Base-by-base conservation (phyloP, 2,797 vertebrate genomes). In the Brotula barbata region DNA sequence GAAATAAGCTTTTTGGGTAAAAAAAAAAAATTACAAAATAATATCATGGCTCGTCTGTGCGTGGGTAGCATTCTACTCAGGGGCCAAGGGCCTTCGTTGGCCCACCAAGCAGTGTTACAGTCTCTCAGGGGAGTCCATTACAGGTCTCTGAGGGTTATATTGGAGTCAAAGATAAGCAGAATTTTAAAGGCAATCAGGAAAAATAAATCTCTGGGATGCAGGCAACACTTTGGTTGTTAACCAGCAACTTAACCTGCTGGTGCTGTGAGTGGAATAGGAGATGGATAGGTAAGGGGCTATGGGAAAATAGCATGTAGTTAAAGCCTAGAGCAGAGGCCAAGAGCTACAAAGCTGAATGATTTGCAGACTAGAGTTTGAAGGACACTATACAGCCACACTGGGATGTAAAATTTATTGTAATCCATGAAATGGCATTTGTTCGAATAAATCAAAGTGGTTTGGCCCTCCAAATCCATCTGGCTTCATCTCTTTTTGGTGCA, bases 181-280 rank as follows among this genome's bases (percentile, higher is more conserved):
- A 96, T 96, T 97, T 97, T 95, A 96, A 92, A 95, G 87, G 92
- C 93, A 95, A 97, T 97, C 92, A 94, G 93, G 93, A 94, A 95
- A 95, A 95, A 92, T 92, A 92, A 82, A 89, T 84, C 81, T 85
- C 68, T 48, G 68, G 82, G 73, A 85, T 40, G 42, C 77, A 78
- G 51, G 79, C 70, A 88, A 82, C 82, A 71, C 84, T 90, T 94
- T 94, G 92, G 91, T 92, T 92, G 89, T 89, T 90, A 90, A 91
- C 87, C 84, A 84, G 77, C 84, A 88, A 87, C 82, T 91, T 91
- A 90, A 89, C 87, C 88, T 87, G 84, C 58, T 46, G 36, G 67
- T 58, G 57, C 75, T 82, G 86, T 84, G 85, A 82, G 77, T 10
- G 15, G 84, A 88, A 86, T 87, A 68, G 58, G 45, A 78, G 71